phyloP scores from a whole-genome alignment of 2,113 vertebrate genomes.

The Cinclus mexicanus region DNA sequence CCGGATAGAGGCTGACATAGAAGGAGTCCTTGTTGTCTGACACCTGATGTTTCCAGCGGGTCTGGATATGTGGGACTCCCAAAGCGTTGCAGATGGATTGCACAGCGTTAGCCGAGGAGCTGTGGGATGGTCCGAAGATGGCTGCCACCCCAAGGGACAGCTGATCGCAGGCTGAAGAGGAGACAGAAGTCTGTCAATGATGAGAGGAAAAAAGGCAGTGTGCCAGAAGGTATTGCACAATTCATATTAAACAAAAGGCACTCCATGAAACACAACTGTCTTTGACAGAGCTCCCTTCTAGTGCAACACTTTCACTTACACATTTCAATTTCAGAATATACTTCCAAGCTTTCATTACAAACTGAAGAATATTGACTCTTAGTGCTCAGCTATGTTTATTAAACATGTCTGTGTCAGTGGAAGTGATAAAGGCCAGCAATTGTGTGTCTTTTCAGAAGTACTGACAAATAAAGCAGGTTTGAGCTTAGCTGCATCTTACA shows the following conservation, averaged over 20 bases:
- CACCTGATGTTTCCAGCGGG: conserved; percentile 98
- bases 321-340: background rate
- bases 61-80: conserved; percentile 98
- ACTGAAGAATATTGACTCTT: background rate
- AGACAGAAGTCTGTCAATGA: conserved; percentile 74
- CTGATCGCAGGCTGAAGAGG: conserved; percentile 94
- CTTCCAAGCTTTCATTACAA: background rate
- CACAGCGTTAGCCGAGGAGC: conserved; percentile 97
- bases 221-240: conserved; percentile 44
- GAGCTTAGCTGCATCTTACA: background rate
- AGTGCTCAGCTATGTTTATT: background rate
- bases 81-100: conserved; percentile 98
- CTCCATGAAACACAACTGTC: background rate
- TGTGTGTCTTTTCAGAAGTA: background rate
- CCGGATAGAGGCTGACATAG: conserved; percentile 97
- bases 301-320: background rate
- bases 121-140: conserved; percentile 97
- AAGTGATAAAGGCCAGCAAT: background rate
- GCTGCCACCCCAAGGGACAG: conserved; percentile 98
- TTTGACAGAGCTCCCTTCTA: background rate
- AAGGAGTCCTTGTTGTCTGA: conserved; percentile 97
- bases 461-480: background rate
- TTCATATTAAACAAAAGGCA: background rate
- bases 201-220: conserved; percentile 49
- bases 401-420: background rate